phyloP scores from a whole-genome alignment of 2,113 vertebrate species.

The human region GRCh38 chr2:191948501-191949000 shows the following conservation, averaged over 20 bases:
- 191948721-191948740: background rate
- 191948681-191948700: background rate
- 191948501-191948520: background rate
- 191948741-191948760: background rate
- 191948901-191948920: slow-evolving; percentile 36
- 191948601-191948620: background rate
- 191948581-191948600: background rate
- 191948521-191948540: background rate
- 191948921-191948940: slow-evolving; percentile 55
- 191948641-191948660: background rate
- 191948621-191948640: background rate
- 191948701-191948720: background rate
- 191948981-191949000: slow-evolving; percentile 43
- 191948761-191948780: background rate
- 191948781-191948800: background rate
- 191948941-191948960: slow-evolving; percentile 35
- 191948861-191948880: slow-evolving; percentile 34
- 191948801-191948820: background rate
- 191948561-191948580: background rate
- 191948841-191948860: slow-evolving; percentile 30
- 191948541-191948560: background rate
- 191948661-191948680: background rate
- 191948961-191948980: slow-evolving; percentile 64
- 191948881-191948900: slow-evolving; percentile 13
- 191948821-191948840: background rate